Evolutionary conservation across 1,140 invertebrate species (phyloP).

Genomic region (Drosophila tristis): DNA sequence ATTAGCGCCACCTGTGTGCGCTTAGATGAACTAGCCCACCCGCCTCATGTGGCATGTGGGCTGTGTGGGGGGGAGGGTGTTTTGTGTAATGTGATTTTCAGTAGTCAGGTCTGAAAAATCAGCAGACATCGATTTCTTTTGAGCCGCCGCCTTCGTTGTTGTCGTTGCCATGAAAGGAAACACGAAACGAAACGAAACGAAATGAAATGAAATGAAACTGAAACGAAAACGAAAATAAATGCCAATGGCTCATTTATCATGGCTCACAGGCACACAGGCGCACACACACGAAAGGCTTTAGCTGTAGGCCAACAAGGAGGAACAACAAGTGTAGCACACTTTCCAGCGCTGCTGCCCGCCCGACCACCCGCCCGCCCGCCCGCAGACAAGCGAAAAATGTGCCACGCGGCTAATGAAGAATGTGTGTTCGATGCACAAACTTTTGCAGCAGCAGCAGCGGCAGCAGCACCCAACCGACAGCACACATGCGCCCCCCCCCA

Average conservation of each 20-base stretch:
- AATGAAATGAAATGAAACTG: conserved; percentile 61
- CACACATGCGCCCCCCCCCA: conserved; percentile 3
- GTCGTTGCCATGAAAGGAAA: conserved; percentile 24
- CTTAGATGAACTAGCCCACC: conserved; percentile 47
- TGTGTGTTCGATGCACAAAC: conserved; percentile 55
- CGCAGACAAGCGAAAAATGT: conserved; percentile 46
- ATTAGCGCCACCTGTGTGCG: conserved; percentile 61
- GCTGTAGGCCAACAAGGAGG: conserved; percentile 20
- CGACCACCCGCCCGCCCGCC: conserved; percentile 17
- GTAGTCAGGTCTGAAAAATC: conserved; percentile 53
- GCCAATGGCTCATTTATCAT: conserved; percentile 70
- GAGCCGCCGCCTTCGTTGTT: not conserved
- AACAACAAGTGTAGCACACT: conserved; percentile 37
- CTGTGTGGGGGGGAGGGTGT: not conserved
- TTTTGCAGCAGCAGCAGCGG: conserved; percentile 16
- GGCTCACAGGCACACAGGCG: conserved; percentile 11
- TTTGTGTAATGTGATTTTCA: conserved; percentile 56
- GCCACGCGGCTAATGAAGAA: conserved; percentile 62
- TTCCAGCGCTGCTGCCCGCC: conserved; percentile 18
- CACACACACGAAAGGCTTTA: conserved; percentile 21
- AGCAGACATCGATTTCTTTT: conserved; percentile 62
- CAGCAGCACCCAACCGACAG: conserved; percentile 1
- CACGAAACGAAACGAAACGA: conserved; percentile 39
- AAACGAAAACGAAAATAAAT: conserved; percentile 61
- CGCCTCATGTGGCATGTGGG: not conserved